These are phyloP conservation scores for Athetis lepigone DNA, from an alignment of 2,888 invertebrate species.

Conservation along the genomic window DNA sequence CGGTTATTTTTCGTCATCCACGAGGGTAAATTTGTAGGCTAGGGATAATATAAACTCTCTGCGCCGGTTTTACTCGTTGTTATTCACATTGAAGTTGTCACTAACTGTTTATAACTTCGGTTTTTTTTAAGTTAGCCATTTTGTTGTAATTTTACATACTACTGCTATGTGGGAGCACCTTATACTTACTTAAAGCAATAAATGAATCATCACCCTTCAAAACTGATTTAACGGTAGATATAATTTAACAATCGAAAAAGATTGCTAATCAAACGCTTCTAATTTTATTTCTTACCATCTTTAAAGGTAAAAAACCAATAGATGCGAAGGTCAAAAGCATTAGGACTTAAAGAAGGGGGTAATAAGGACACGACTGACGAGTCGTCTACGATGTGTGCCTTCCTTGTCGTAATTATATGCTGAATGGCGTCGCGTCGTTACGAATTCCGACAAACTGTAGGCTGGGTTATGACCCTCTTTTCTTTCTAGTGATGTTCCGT, in stretches of 20 bases:
- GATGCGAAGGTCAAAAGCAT: conserved; percentile 11
- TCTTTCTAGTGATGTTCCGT: conserved; percentile 39
- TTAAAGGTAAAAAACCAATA: conserved; percentile 1
- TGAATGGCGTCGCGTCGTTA: conserved; percentile 28
- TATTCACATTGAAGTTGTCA: no score
- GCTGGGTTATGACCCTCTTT: conserved; percentile 40
- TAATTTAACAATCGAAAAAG: neutral
- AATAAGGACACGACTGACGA: conserved; percentile 22
- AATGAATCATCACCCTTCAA: no score
- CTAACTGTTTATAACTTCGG: no score
- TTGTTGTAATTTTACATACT: no score
- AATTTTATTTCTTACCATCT: neutral
- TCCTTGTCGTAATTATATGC: conserved; percentile 38
- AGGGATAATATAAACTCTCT: no score
- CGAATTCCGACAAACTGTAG: conserved; percentile 46
- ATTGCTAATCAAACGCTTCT: neutral
- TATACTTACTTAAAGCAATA: no score
- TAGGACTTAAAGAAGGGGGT: conserved; percentile 12
- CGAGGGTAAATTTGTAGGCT: no score
- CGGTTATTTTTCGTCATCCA: no score
- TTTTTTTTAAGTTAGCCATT: no score
- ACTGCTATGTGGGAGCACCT: no score
- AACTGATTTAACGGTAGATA: no score
- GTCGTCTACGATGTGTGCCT: conserved; percentile 25
- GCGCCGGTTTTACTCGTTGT: no score